Evolutionary conservation across 2,113 vertebrate genomes (phyloP).

Genomic region (Verasper variegatus): DNA sequence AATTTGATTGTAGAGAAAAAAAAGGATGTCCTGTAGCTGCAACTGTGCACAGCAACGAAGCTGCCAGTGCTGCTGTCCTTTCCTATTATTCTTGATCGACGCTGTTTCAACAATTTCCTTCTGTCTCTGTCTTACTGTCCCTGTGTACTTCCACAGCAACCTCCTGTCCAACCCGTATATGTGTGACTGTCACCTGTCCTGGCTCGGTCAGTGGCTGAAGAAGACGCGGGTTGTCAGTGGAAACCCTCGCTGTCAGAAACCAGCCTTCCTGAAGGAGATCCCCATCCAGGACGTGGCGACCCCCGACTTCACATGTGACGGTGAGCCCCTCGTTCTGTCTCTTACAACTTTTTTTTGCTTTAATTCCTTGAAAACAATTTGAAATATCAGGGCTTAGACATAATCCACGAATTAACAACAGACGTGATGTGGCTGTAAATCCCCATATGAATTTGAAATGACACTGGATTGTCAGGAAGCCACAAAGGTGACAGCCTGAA

Average conservation of each 20-base stretch:
- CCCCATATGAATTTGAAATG: background rate
- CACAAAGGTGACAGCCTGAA: conserved; percentile 17
- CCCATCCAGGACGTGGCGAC: conserved; percentile 96
- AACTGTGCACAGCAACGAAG: background rate
- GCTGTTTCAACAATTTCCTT: background rate
- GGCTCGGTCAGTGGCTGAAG: conserved; percentile 96
- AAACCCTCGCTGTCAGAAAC: conserved; percentile 97
- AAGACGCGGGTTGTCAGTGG: conserved; percentile 95
- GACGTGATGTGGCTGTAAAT: background rate
- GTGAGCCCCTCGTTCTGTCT: conserved; percentile 73
- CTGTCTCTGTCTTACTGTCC: background rate
- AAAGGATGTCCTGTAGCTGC: too few relatives aligned
- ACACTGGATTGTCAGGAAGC: conserved; percentile 1
- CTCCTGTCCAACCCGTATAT: conserved; percentile 96
- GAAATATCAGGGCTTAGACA: background rate
- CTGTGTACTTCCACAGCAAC: conserved; percentile 83
- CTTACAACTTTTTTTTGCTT: background rate
- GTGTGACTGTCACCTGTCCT: conserved; percentile 97
- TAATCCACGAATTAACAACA: background rate
- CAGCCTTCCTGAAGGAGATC: conserved; percentile 97
- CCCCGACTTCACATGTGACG: conserved; percentile 97
- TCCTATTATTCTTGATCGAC: background rate
- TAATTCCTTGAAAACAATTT: background rate
- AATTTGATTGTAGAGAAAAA: background rate
- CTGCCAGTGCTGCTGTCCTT: background rate